phyloP scores from a whole-genome alignment of 1,140 invertebrate genomes.

The Drosophila nikananu region DNA sequence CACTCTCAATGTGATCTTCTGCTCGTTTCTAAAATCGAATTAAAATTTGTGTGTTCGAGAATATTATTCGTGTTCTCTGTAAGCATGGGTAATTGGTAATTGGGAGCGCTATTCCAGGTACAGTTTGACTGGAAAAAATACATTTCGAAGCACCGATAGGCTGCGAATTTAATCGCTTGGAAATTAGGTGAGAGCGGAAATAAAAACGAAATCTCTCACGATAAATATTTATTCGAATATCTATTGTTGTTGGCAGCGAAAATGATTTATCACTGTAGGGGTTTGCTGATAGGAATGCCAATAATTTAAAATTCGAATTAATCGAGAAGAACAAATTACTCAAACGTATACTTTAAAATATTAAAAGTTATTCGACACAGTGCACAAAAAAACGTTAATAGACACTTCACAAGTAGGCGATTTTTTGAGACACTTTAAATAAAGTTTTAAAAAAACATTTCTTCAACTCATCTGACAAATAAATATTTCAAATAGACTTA shows the following conservation, averaged over 20 bases:
- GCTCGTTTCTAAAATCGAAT: conserved; percentile 69
- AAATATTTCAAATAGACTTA: conserved; percentile 7
- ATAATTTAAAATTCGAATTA: not conserved
- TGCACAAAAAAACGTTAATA: not conserved
- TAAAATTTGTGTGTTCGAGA: conserved; percentile 41
- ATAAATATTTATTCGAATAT: conserved; percentile 15
- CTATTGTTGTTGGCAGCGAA: conserved; percentile 19
- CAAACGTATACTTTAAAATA: not conserved
- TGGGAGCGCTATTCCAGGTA: conserved; percentile 13
- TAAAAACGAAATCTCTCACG: conserved; percentile 1
- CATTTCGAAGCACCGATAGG: conserved; percentile 19
- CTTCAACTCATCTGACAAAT: conserved; percentile 6
- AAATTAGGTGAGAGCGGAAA: conserved; percentile 36
- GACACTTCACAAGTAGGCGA: conserved; percentile 14
- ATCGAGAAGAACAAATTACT: not conserved
- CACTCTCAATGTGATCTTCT: conserved; percentile 21
- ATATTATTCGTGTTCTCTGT: conserved; percentile 47
- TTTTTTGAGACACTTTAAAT: conserved; percentile 16
- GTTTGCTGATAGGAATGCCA: not conserved
- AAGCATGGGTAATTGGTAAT: conserved; percentile 63
- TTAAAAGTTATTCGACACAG: not conserved
- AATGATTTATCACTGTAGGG: conserved; percentile 8
- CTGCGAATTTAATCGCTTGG: conserved; percentile 61
- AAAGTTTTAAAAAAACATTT: conserved; percentile 5
- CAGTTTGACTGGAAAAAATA: conserved; percentile 32